Base-by-base conservation (phyloP, 2,797 vertebrate species). In the Melanotaenia maccullochi region DNA sequence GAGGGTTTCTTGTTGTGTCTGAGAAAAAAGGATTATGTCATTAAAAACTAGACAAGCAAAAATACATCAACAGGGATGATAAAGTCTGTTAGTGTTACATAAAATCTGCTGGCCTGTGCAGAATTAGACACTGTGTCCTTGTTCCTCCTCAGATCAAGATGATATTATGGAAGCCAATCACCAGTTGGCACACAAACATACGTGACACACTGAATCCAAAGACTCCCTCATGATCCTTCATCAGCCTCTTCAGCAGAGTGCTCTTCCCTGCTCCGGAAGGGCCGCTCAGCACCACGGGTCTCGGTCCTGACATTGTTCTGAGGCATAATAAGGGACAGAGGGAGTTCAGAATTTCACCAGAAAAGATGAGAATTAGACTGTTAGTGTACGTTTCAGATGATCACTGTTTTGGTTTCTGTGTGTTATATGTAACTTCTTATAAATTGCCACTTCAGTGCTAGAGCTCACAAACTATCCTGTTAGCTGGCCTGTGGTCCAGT, bases 121-220 rank as follows among this genome's bases (percentile, higher is more conserved):
- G 60, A 68, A 22, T 66, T n/a, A 70, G 62, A 60, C 30, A 2
- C 22, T 8, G 0, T 14, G 63, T 40, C 68, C 62, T 20, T 55
- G 28, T 71, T 83, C 60, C 33, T 61, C 38, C 51, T 56, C 65
- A 40, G 71, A 71, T 71, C 72, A 49, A 65, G 65, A 75, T 12
- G 32, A 22, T 11, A 32, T 3, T 58, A 30, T 9, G 6, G 57
- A 61, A 40, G 54, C 59, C 16, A 42, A 55, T 62, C 38, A 38
- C 20, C 30, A 9, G 30, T 3, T 52, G 58, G 40, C 0, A 1
- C 0, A 4, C 16, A 82, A 58, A 96, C 96, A 83, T 93, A 99
- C 97, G 98, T 78, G 98, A 99, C 67, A 99, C 97, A 0, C 97
- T 98, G 94, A 99, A 98, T 79, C 97, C 97, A 0, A 99, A 99